phyloP scores from a whole-genome alignment of 2,113 vertebrate genomes.

The Columbina picui region DNA sequence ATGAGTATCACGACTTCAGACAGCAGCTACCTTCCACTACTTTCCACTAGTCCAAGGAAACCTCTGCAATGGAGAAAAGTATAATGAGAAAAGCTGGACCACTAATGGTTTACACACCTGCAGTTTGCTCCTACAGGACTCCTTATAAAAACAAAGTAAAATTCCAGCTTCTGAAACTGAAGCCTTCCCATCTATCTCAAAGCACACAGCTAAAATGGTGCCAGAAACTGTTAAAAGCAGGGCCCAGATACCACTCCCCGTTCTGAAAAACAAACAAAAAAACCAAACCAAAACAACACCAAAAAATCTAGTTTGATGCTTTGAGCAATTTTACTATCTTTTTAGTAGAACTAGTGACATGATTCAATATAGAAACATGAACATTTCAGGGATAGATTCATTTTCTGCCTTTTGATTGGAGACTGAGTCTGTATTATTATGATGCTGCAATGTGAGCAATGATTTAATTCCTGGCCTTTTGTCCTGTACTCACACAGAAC shows the following conservation, averaged over 20 bases:
- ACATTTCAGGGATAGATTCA: not conserved
- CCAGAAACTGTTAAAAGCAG: not conserved
- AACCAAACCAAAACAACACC: not conserved
- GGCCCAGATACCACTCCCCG: not conserved
- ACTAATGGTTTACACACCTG: not conserved
- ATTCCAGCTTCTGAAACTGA: not conserved
- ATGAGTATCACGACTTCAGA: not conserved
- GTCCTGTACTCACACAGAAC: not conserved
- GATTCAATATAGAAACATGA: not conserved
- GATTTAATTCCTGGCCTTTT: conserved; percentile 34
- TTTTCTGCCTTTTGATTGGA: not conserved
- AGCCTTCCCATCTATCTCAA: not conserved
- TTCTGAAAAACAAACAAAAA: not conserved
- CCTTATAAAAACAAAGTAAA: not conserved
- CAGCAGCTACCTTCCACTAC: not conserved
- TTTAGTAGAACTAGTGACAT: not conserved
- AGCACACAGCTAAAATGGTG: not conserved
- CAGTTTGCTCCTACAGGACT: not conserved
- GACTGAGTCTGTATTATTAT: not conserved
- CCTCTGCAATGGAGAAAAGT: not conserved
- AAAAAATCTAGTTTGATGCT: not conserved
- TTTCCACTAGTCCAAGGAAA: not conserved
- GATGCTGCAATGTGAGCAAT: not conserved
- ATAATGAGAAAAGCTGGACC: not conserved
- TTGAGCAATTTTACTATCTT: not conserved